Base-by-base conservation (phyloP, 2,113 vertebrate species). In the Corythornis madagascariensis region DNA sequence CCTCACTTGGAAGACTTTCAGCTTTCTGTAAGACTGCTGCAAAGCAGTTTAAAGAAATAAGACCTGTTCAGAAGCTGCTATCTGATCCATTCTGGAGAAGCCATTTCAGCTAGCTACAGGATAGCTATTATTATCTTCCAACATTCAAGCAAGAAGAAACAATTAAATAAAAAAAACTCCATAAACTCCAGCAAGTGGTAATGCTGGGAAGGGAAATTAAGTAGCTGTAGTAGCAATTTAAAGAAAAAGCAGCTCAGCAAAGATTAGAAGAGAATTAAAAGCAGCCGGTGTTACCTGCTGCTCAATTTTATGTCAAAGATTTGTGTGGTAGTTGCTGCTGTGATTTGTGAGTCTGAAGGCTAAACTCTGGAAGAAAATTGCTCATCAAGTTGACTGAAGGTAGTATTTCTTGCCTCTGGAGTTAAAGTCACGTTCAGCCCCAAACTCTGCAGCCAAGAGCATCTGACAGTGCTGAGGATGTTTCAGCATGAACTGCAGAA, bases 251-350 rank as follows among this genome's bases (percentile, higher is more conserved):
- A 72, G 25, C 63, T 89, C 77, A 73, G 28, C 12, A 40, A 86
- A 86, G 77, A 92, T 90, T 92, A 90, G 90, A 77, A 76, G 42
- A 57, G 11, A 84, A 90, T 92, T 79, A 89, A 90, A 95, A 94
- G 4, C 88, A 81, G 40, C n/a, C 57, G 60, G 35, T 57, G 43
- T 24, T 69, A 38, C 55, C 13, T 2, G 9, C 29, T 60, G 66
- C 11, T 20, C 25, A 61, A 38, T 82, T 92, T 79, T 79, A 75
- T 0, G 0, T 57, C 16, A 33, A 76, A 74, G 61, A 50, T 78
- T 74, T 76, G 15, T 88, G 79, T 60, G n/a, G n/a, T 52, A 47
- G 33, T 81, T 90, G 65, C 66, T 92, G 31, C 73, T 90, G 63
- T 86, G 25, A 38, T 72, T 26, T 86, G 59, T 82, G 38, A 24